Conservation (phyloP, 2,113 vertebrate species). For the Mirounga angustirostris region DNA sequence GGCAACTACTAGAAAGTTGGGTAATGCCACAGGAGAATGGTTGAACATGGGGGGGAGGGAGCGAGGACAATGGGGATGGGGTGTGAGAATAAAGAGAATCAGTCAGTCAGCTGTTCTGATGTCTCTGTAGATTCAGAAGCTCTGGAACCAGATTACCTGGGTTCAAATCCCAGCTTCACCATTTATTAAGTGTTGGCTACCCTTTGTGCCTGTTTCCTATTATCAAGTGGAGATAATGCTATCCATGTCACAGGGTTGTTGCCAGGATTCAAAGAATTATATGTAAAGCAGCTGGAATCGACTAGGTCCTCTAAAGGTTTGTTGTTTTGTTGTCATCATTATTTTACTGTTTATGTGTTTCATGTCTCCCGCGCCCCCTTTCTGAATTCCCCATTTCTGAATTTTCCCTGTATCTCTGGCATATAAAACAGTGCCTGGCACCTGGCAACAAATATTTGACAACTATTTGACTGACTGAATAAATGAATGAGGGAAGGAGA, state of each 20-base stretch:
- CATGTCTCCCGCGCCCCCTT: background rate
- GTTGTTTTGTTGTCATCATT: background rate
- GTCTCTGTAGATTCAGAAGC: background rate
- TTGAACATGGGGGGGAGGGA: background rate
- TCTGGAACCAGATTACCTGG: background rate
- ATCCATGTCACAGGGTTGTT: background rate
- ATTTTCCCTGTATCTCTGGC: background rate
- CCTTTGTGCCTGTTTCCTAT: background rate
- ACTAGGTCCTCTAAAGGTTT: background rate
- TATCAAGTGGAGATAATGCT: background rate
- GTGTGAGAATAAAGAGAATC: background rate
- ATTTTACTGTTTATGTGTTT: background rate
- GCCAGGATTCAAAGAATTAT: background rate
- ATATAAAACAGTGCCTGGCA: background rate
- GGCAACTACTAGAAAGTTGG: background rate
- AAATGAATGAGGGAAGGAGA: background rate
- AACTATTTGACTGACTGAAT: background rate
- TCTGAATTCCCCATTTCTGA: background rate
- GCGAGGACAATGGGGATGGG: background rate
- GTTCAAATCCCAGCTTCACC: background rate
- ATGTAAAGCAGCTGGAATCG: background rate
- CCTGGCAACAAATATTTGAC: background rate
- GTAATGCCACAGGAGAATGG: background rate
- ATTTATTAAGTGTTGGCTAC: background rate
- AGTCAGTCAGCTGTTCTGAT: background rate